Evolutionary conservation across 2,888 invertebrate genomes (phyloP), one percentile per base, ranked within the genome.

Genomic region (Eucera pruinosa): DNA sequence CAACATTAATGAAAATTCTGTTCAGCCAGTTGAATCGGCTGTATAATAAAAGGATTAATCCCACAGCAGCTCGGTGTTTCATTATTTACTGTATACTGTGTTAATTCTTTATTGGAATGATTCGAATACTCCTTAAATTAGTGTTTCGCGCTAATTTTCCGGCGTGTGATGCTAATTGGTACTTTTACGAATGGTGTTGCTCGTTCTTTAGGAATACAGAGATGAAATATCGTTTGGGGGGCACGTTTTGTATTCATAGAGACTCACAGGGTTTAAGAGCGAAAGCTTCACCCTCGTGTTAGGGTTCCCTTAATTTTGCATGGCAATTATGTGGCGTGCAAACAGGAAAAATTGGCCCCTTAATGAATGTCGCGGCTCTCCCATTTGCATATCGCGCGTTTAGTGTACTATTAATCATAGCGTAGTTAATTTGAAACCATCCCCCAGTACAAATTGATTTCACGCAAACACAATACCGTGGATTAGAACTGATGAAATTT

Each of bases 261-360:
- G 11, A 9, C n/a, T n/a, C n/a, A n/a, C 36, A 36, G 36, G 69
- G 48, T 20, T 68, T 20, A 43, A 68, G 57, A 41, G 39, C 5
- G 15, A 15, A 30, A 25, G 30, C 13, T 55, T 2, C 11, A 11
- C 27, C 2, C 47, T 15, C 15, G 27, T 9, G 68, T 57, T 48
- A 57, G 39, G 33, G 25, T 9, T 54, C 45, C 57, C 18, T 68
- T 69, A 71, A 71, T 69, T 68, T 68, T 57, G 41, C 69, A 47
- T 55, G 9, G 70, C 48, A 57, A 68, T 70, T 70, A 70, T 36
- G 41, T n/a, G 45, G 9, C n/a, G 20, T n/a, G 55, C 15, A 25
- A 41, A 50, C 68, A 20, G 30, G 39, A 68, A 68, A 41, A 57
- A 70, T 55, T 15, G n/a, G 13, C 7, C 3, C 30, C 33, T 23